phyloP scores from a whole-genome alignment of 1,140 invertebrate species.

The Amyelois transitella region DNA sequence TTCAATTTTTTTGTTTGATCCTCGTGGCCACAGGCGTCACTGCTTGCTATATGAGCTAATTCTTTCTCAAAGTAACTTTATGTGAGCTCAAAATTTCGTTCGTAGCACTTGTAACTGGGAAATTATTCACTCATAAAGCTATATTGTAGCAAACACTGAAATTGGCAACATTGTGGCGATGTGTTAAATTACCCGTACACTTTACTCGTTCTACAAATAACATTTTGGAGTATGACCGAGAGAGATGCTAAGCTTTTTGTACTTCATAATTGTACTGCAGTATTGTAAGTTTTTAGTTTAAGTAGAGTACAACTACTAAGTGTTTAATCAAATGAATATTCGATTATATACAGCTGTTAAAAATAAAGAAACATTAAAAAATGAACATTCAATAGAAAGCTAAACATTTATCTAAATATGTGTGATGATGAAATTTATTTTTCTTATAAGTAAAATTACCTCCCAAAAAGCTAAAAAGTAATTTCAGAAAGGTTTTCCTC shows the following conservation, averaged over 20 bases:
- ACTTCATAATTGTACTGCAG: no score
- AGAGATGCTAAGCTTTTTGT: neutral
- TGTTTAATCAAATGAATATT: no score
- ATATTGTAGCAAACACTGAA: neutral
- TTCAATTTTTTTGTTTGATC: no score
- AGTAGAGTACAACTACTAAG: no score
- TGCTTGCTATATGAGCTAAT: neutral
- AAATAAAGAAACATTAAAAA: no score
- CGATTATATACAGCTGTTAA: no score
- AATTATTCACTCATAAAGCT: slow-evolving; percentile 1
- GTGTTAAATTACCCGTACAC: neutral
- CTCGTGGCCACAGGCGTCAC: neutral
- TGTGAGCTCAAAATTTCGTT: neutral
- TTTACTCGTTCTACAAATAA: neutral
- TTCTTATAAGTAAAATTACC: no score
- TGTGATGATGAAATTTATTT: no score
- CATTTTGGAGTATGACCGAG: neutral
- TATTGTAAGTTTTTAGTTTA: no score
- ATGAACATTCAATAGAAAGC: no score
- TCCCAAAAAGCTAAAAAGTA: neutral
- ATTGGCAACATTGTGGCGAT: neutral
- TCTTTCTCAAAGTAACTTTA: neutral
- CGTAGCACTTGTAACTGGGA: neutral
- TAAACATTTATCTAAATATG: no score
- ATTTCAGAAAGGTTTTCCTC: neutral